Evolutionary conservation across 2,888 invertebrate genomes (phyloP), one percentile per base, ranked within the genome.

Genomic region (Drosophila nigritarsus): DNA sequence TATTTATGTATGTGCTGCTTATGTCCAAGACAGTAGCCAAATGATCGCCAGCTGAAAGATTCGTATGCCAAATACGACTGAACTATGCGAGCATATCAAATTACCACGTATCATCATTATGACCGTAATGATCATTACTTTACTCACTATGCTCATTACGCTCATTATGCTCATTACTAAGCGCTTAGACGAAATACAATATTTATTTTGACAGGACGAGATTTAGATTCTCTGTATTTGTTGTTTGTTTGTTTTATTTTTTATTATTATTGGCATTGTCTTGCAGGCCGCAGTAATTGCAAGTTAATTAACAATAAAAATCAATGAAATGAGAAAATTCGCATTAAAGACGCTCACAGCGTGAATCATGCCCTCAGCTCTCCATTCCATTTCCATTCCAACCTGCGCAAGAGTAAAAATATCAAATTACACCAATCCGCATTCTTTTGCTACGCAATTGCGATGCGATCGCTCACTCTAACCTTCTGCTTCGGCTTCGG

Each of bases 151-250:
- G 20, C 20, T 54, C 7, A 54, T 58, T 29, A 50, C 20, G n/a
- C 2, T 20, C 9, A 38, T 50, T 7, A 55, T 54, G 54, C 29
- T 34, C 38, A 56, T 65, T 55, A 53, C 55, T 60, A 56, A 78
- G 36, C 48, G 61, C 55, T 80, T 51, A 50, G 50, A 40, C 13
- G 90, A 81, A 90, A 90, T 55, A 91, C 78, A 91, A 90, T 90
- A 90, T 91, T 86, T 91, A 90, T 90, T 90, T 90, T 91, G 90
- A 90, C 91, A 90, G 80, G 58, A 65, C 32, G 18, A 30, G 34
- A 62, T 64, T 56, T 56, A 40, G 64, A 42, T 49, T 36, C 45
- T 30, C 53, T 20, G 29, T 20, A 30, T 56, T 51, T 32, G 30
- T 20, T 15, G 18, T 63, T 18, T 56, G 30, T 62, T 49, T 40